These are phyloP conservation scores for Psammodynastes pulverulentus DNA, from an alignment of 2,113 vertebrate species.

Conservation along the genomic window DNA sequence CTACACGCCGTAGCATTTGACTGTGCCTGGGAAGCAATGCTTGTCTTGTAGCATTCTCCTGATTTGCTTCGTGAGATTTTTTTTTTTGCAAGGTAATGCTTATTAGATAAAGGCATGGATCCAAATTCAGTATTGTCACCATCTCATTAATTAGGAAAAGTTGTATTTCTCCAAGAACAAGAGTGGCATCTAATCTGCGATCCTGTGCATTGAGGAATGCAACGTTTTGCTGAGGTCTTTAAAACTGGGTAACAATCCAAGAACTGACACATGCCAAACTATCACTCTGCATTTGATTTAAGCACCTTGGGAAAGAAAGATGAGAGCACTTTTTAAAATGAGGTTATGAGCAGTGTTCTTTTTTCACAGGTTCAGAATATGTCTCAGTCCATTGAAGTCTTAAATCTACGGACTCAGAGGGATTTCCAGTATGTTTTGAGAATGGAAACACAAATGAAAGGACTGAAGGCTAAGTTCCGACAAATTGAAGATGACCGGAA, in stretches of 20 bases:
- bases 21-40: not conserved
- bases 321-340: not conserved
- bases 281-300: constrained; percentile 22
- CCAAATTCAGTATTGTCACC: not conserved
- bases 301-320: not conserved
- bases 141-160: constrained; percentile 5
- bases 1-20: not conserved
- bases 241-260: not conserved
- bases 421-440: constrained; percentile 99
- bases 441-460: constrained; percentile 99
- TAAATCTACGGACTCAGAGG: constrained; percentile 95
- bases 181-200: not conserved
- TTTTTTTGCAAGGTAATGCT: not conserved
- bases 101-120: not conserved
- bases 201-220: not conserved
- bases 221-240: not conserved
- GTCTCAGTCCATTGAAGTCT: constrained; percentile 98
- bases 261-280: not conserved
- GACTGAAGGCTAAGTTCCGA: constrained; percentile 91
- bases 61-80: not conserved
- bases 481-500: constrained; percentile 97
- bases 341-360: constrained; percentile 44
- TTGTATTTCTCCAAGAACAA: not conserved
- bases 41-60: not conserved
- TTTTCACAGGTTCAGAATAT: constrained; percentile 92